A percentile compares a stretch with the other conserved stretches of the same genome.
These are phyloP conservation scores for Neofelis nebulosa DNA, from an alignment of 2,113 vertebrate species.

Conservation along the genomic window DNA sequence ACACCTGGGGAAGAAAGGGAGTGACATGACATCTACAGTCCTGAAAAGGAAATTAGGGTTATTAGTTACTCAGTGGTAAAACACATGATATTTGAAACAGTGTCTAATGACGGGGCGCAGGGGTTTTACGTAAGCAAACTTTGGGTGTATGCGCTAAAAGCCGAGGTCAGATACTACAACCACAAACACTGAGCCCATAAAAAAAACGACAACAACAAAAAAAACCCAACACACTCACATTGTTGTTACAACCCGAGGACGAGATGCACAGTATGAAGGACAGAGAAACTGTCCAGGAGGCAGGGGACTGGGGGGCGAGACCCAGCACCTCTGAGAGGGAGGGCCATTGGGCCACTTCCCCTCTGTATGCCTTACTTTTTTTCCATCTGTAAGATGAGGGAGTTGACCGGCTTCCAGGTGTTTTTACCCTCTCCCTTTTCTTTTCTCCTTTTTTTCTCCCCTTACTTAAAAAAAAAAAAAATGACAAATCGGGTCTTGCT, in stretches of 20 bases:
- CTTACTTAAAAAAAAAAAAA: background rate
- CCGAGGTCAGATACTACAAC: background rate
- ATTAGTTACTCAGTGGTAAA: conserved; percentile 68
- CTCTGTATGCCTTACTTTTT: background rate
- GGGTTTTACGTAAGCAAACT: background rate
- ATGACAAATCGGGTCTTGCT: background rate
- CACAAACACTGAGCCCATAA: background rate
- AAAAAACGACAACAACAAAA: background rate
- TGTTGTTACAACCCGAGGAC: background rate
- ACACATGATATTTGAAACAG: conserved; percentile 31
- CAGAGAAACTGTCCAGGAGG: background rate
- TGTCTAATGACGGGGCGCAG: background rate
- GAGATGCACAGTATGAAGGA: background rate
- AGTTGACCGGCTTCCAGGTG: background rate
- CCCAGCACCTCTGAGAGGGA: background rate
- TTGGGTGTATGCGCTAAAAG: background rate
- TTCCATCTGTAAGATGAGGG: background rate
- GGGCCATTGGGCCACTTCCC: background rate
- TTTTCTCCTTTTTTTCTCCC: background rate
- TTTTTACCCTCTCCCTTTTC: background rate
- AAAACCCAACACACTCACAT: background rate
- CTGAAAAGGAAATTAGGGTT: conserved; percentile 78
- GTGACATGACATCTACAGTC: conserved; percentile 76
- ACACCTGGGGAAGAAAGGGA: conserved; percentile 83
- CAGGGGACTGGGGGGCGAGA: background rate